These are phyloP conservation scores for Oreochromis grahami DNA, from an alignment of 2,797 vertebrate species.

Conservation along the genomic window DNA sequence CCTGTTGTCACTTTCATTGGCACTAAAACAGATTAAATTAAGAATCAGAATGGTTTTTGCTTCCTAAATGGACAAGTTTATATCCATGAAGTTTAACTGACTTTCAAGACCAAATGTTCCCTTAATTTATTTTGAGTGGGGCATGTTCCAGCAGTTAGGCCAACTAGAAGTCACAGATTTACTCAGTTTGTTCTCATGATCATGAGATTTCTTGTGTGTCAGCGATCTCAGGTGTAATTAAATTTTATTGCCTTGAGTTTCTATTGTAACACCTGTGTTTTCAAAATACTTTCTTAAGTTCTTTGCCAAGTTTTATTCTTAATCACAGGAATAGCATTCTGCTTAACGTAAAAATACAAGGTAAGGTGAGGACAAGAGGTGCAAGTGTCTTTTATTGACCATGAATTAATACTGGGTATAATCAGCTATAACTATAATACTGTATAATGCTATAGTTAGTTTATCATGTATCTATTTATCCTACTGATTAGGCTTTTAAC, in stretches of 20 bases:
- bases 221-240: rapidly evolving
- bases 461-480: neutral
- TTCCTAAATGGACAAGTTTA: neutral
- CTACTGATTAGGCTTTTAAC: neutral
- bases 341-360: neutral
- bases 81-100: neutral
- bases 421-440: no score
- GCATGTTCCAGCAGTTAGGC: rapidly evolving
- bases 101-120: neutral
- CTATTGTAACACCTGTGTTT: neutral
- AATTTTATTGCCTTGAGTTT: neutral
- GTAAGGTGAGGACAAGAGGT: neutral
- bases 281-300: neutral
- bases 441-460: neutral
- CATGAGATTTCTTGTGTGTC: neutral
- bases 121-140: neutral
- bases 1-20: neutral
- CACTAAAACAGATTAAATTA: neutral
- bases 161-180: neutral
- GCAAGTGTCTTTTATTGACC: neutral
- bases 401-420: neutral
- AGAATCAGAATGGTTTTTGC: neutral
- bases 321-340: neutral
- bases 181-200: neutral
- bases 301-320: neutral